Evolutionary conservation across 2,113 vertebrate genomes (phyloP), one percentile per base, ranked within the genome.

Genomic region (Catharus minimus): DNA sequence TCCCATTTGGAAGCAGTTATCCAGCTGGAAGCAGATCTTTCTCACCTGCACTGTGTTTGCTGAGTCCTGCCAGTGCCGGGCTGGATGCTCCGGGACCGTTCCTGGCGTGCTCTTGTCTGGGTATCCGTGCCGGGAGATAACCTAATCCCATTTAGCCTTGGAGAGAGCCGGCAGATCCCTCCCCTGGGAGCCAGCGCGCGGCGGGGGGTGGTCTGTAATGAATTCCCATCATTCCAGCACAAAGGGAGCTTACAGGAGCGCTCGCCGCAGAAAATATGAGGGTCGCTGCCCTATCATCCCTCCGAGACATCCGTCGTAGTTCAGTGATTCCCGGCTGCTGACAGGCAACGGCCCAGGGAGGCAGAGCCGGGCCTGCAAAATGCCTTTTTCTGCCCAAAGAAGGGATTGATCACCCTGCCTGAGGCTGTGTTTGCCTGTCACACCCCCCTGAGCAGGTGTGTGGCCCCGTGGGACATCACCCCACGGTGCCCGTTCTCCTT

Each of bases 271-370:
- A 74, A 93, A 88, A 94, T 83, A 83, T 75, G 47, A 88, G 89
- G 93, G 94, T 95, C 92, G 38, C 86, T 95, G 89, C 94, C 94
- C 92, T 95, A 89, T 79, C 92, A 74, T 81, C 95, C 94, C 94
- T 87, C 26, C 17, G 96, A 95, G 95, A 89, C 90, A 39, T 56
- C 94, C 68, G 81, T 71, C 30, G 75, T 71, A 79, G 86, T 67
- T 87, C 81, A 82, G 83, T 86, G 94, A 69, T 85, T 93, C 88
- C 89, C 28, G 77, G 39, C 57, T 39, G 58, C 94, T 94, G 94
- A 93, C 94, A 91, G 89, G 81, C 82, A 27, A 68, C 36, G 3
- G 91, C 61, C 60, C 74, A 13, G 71, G 50, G 56, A 53, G 75
- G 64, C 72, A 69, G 43, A 53, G 77, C 65, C 3, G 4, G 24